Evolutionary conservation across 2,888 invertebrate species (phyloP).

Genomic region (Hypercompe scribonia): DNA sequence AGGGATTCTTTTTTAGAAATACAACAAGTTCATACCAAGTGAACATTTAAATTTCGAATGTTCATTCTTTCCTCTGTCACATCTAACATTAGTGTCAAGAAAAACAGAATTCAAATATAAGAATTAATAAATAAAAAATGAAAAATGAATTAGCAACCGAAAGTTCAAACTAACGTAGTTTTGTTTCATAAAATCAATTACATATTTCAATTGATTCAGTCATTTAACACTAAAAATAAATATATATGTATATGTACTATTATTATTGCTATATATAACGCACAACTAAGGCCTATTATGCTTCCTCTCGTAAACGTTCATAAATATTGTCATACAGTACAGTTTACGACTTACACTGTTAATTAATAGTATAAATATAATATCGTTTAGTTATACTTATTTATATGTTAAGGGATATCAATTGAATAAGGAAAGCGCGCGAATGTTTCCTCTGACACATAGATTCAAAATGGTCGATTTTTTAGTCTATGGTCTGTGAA

Average conservation of each 20-base stretch:
- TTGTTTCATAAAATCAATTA: not conserved
- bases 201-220: not conserved
- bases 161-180: not conserved
- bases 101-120: not conserved
- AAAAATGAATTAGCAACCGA: no score
- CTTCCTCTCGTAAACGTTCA: conserved; percentile 44
- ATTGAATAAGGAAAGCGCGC: conserved; percentile 71
- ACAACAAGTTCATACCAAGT: not conserved
- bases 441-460: conserved; percentile 46
- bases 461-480: conserved; percentile 46
- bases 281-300: conserved; percentile 58
- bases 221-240: not conserved
- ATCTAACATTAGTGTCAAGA: not conserved
- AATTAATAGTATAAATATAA: conserved; percentile 60
- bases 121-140: no score
- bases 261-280: conserved; percentile 43
- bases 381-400: conserved; percentile 72
- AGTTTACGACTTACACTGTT: conserved; percentile 58
- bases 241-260: conserved; percentile 2
- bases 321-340: conserved; percentile 34
- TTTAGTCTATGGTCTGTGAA: conserved; percentile 60
- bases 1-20: not conserved
- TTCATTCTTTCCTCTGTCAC: no score
- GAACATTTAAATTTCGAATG: not conserved
- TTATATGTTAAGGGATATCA: conserved; percentile 80